These are phyloP conservation scores for Tenthredo scrophulariae DNA, from an alignment of 2,888 invertebrate genomes.

Conservation along the genomic window DNA sequence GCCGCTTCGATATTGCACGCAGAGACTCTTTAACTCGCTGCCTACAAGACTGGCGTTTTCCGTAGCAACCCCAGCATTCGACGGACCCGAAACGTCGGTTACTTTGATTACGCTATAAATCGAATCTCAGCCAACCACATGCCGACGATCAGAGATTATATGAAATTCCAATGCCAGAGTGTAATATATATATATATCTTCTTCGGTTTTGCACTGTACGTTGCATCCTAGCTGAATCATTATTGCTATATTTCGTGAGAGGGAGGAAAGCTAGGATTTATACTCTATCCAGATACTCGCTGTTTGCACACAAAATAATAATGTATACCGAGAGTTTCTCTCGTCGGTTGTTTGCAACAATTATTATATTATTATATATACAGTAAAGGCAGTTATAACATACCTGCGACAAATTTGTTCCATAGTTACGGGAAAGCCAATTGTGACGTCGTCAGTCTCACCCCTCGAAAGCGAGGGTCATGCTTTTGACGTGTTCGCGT, in stretches of 20 bases:
- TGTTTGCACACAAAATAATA: background rate
- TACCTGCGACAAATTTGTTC: constrained; percentile 20
- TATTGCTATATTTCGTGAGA: background rate
- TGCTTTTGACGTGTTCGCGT: constrained; percentile 42
- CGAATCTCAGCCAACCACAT: constrained; percentile 74
- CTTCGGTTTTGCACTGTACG: constrained; percentile 6
- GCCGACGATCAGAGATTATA: constrained; percentile 71
- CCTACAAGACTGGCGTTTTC: background rate
- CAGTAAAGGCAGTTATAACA: background rate
- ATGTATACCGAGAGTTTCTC: background rate
- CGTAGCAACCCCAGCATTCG: background rate
- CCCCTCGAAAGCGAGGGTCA: constrained; percentile 25
- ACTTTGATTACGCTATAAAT: constrained; percentile 75
- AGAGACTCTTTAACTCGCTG: background rate
- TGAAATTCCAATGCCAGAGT: constrained; percentile 70
- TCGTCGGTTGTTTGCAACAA: background rate
- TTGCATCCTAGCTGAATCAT: background rate
- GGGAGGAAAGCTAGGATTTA: background rate
- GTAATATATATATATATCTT: constrained; percentile 41
- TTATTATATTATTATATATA: background rate
- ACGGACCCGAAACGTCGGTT: constrained; percentile 46
- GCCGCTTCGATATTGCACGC: background rate
- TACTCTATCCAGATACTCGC: background rate
- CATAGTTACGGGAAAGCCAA: constrained; percentile 20
- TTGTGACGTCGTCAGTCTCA: constrained; percentile 1